Conservation (phyloP, 35 echinoderm and acorn worm species). For the Hemicentrotus pulcherrimus region DNA sequence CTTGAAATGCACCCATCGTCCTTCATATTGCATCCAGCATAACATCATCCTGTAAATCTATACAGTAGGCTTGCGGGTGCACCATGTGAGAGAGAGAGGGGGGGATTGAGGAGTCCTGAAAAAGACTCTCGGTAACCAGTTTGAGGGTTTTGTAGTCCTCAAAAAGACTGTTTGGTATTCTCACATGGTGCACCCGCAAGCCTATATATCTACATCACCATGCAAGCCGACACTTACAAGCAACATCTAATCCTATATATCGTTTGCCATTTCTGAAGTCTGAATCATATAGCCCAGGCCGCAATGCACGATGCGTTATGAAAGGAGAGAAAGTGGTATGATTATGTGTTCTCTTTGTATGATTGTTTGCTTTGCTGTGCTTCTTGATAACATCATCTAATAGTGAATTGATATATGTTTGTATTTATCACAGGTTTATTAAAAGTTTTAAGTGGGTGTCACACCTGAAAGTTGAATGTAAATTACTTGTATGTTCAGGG, state of each 20-base stretch:
- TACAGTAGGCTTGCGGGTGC: no score
- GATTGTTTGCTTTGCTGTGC: not conserved
- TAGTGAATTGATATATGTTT: not conserved
- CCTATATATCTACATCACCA: no score
- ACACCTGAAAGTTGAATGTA: no score
- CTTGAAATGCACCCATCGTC: not conserved
- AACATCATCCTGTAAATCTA: not conserved
- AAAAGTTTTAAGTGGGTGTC: not conserved
- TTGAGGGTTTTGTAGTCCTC: no score
- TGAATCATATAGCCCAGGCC: conserved; percentile 42
- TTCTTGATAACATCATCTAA: not conserved
- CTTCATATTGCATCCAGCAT: not conserved
- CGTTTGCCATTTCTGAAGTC: not conserved
- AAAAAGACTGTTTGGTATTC: no score
- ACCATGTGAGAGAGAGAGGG: no score
- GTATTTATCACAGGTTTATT: not conserved
- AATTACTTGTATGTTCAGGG: no score
- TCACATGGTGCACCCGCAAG: no score
- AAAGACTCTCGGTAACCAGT: no score
- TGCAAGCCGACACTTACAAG: no score
- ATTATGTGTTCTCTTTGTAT: not conserved
- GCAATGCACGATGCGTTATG: conserved; percentile 10
- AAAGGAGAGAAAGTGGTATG: conserved; percentile 53
- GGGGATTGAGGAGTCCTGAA: no score
- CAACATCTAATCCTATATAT: no score